Evolutionary conservation across 2,888 invertebrate genomes (phyloP), one percentile per base, ranked within the genome.

Genomic region (Spatulosminthurus flaviceps): DNA sequence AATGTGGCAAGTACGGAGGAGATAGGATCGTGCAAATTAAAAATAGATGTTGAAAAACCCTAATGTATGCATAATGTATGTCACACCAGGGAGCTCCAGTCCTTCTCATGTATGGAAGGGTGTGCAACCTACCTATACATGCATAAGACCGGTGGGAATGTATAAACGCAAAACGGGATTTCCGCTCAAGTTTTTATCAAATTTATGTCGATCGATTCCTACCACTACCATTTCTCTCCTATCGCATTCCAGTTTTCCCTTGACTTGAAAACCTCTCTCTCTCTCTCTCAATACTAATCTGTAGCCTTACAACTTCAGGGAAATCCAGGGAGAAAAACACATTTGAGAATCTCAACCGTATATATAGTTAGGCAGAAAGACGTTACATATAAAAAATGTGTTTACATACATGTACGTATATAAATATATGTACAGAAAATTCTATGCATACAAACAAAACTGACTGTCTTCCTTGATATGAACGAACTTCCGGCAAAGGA

Each of bases 401-500:
- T 1, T 42, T 9, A 43, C 9, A 28, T 7, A 74, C 24, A 16
- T n/a, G 19, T 29, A 43, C 51, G 21, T 21, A 29, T 2, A 66
- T 28, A 34, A n/a, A 42, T 16, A 72, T 64, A 72, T 24, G 19
- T 29, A 72, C 1, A 24, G 21, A 70, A 13, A n/a, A 9, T 73
- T 34, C 16, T 29, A 69, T 69, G 29, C n/a, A 69, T 28, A 69
- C 13, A 69, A n/a, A n/a, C n/a, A n/a, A n/a, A n/a, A n/a, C n/a
- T n/a, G n/a, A 34, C 9, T n/a, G 29, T 41, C 41, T 22, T 71
- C 70, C 16, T 80, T 82, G 64, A 66, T 67, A 76, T 42, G 67
- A 19, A 43, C 84, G 82, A 83, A 83, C 84, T 84, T 84, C 84
- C 84, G 84, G 84, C 84, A 83, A 84, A 83, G 78, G 78, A 77